Conservation (phyloP, 2,888 invertebrate genomes). For the Meandrusa payeni region DNA sequence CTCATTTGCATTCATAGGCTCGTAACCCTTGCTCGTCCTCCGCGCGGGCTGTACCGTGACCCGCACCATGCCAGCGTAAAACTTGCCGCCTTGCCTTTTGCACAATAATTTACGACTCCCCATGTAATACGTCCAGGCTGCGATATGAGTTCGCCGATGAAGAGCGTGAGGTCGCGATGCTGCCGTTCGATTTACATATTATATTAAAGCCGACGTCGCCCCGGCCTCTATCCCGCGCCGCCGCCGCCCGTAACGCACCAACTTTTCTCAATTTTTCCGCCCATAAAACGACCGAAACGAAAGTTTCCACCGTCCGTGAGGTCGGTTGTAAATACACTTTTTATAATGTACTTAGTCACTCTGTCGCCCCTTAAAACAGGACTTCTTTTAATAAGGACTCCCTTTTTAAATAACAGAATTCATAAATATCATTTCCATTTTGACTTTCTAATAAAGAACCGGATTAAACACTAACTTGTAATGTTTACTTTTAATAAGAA, state of each 20-base stretch:
- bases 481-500: not conserved
- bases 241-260: slow-evolving; percentile 77
- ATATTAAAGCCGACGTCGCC: slow-evolving; percentile 73
- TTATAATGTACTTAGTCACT: slow-evolving; percentile 77
- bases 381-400: slow-evolving; percentile 61
- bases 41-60: slow-evolving; percentile 60
- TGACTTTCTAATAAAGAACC: slow-evolving; percentile 12
- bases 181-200: slow-evolving; percentile 78
- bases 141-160: slow-evolving; percentile 70
- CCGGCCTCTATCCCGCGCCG: slow-evolving; percentile 58
- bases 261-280: slow-evolving; percentile 80
- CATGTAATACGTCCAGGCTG: slow-evolving; percentile 69
- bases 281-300: slow-evolving; percentile 76
- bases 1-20: slow-evolving; percentile 81
- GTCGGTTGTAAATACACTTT: slow-evolving; percentile 78
- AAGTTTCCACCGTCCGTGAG: slow-evolving; percentile 73
- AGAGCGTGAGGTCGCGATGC: slow-evolving; percentile 66
- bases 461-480: not conserved
- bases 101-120: slow-evolving; percentile 77
- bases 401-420: slow-evolving; percentile 34
- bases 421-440: slow-evolving; percentile 32
- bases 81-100: slow-evolving; percentile 69
- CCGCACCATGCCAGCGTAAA: slow-evolving; percentile 58
- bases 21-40: slow-evolving; percentile 72
- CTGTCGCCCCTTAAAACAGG: slow-evolving; percentile 56